phyloP scores from a whole-genome alignment of 2,797 vertebrate species.

The Podargus strigoides region DNA sequence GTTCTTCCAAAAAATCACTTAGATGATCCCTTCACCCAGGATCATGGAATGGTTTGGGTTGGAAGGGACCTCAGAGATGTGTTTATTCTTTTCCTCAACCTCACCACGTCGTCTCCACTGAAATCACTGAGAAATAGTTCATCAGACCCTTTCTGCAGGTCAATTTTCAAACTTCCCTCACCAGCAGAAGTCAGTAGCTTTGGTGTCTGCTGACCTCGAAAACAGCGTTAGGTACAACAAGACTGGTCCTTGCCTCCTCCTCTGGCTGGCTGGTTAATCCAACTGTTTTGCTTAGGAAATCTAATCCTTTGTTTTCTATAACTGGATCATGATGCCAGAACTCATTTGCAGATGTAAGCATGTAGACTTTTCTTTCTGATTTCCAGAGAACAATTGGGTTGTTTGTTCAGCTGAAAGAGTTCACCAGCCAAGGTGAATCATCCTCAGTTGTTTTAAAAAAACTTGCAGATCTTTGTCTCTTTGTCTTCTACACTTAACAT shows the following conservation, averaged over 20 bases:
- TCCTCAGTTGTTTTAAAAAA: neutral
- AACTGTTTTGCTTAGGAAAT: neutral
- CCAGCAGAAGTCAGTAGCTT: neutral
- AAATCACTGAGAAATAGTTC: neutral
- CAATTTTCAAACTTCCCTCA: neutral
- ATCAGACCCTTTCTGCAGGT: neutral
- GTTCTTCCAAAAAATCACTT: neutral
- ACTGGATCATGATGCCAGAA: neutral
- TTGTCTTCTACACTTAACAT: neutral
- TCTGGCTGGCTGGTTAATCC: neutral
- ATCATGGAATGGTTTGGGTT: no score
- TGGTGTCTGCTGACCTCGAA: neutral
- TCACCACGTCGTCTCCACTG: neutral
- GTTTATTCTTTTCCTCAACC: neutral
- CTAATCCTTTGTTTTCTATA: neutral
- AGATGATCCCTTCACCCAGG: neutral
- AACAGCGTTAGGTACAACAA: fast-evolving
- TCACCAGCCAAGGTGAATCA: neutral
- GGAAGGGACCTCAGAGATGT: no score
- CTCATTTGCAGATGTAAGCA: neutral
- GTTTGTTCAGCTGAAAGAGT: conserved; percentile 22
- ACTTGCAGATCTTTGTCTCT: neutral
- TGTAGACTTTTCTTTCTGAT: neutral
- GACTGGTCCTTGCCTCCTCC: neutral
- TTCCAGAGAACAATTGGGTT: neutral